Evolutionary conservation across 30 jellyfish, hydroid and myxozoan genomes (phyloP), one percentile per base, ranked within the genome.

Genomic region (Clytia hemisphaerica): DNA sequence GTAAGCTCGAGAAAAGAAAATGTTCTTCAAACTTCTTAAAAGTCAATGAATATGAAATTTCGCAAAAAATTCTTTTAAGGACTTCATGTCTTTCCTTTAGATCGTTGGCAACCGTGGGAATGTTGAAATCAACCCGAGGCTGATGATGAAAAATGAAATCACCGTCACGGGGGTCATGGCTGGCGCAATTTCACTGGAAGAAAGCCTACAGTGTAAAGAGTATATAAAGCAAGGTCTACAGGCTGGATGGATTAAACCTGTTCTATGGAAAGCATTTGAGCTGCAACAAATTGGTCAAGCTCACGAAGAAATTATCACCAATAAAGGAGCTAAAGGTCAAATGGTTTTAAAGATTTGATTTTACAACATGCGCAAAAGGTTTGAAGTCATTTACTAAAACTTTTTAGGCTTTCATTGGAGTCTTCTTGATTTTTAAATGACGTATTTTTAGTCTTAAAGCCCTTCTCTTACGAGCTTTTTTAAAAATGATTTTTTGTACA

Each of bases 311-410:
- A 76, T 44, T 26, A 71, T 70, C 24, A 71, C 63, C 26, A 82
- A 85, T 28, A 71, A 71, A 44, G 75, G 81, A 9, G 92, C 95
- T 0, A 76, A 75, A 58, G 95, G 95, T 36, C 84, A 83, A 58
- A 83, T 75, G 14, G 42, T 75, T 49, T 75, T 83, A 57, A 67
- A 61, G 26, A n/a, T n/a, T n/a, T n/a, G n/a, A n/a, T n/a, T n/a
- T n/a, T n/a, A n/a, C n/a, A n/a, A n/a, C n/a, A n/a, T n/a, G n/a
- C n/a, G n/a, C n/a, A n/a, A n/a, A n/a, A n/a, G n/a, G n/a, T n/a
- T n/a, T n/a, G n/a, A n/a, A n/a, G n/a, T n/a, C n/a, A n/a, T n/a
- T n/a, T n/a, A n/a, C n/a, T n/a, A n/a, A n/a, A n/a, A n/a, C n/a
- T n/a, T n/a, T n/a, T n/a, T n/a, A n/a, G n/a, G n/a, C n/a, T n/a